Conservation (phyloP, 1,140 invertebrate species). For the Psix sp. region DNA sequence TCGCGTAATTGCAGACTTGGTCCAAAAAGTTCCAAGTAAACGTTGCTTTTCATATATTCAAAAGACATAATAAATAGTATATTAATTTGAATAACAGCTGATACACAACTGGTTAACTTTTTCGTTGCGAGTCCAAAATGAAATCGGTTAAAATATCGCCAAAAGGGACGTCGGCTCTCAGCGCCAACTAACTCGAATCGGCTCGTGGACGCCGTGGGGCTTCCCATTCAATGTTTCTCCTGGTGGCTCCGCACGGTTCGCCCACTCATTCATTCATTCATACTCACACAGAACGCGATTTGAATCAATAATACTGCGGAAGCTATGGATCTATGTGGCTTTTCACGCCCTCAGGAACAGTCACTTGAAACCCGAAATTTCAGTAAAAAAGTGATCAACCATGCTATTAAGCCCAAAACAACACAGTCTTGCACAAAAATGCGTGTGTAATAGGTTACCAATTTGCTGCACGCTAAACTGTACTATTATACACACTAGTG, state of each 20-base stretch:
- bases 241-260: conserved; percentile 44
- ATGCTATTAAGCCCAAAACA: no score
- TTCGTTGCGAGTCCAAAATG: conserved; percentile 45
- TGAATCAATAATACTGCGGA: conserved; percentile 58
- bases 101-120: conserved; percentile 38
- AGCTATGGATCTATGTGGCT: no score
- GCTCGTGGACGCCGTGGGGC: conserved; percentile 59
- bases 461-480: no score
- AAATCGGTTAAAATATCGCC: conserved; percentile 37
- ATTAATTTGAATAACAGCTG: conserved; percentile 25
- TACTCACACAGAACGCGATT: conserved; percentile 57
- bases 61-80: conserved; percentile 1
- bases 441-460: no score
- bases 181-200: conserved; percentile 43
- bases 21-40: no score
- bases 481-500: no score
- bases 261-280: conserved; percentile 62
- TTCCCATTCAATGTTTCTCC: conserved; percentile 57
- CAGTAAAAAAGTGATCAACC: no score
- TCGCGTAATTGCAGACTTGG: no score
- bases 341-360: no score
- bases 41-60: no score
- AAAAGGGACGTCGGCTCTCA: conserved; percentile 39
- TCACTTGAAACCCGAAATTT: no score
- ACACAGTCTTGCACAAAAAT: no score